Evolutionary conservation across 1,140 invertebrate genomes (phyloP).

Genomic region (Melanaphis sacchari): DNA sequence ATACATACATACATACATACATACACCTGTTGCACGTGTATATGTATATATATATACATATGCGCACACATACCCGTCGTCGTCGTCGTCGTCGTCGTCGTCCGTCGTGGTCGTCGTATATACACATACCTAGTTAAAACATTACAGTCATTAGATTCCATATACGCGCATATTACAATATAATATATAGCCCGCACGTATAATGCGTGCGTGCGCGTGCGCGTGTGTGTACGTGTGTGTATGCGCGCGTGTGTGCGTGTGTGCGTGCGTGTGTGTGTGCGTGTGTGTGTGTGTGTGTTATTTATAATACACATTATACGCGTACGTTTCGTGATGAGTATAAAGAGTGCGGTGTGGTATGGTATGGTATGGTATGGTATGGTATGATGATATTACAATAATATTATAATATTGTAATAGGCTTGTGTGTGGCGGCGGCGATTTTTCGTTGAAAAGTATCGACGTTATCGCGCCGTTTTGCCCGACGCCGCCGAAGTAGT

Average conservation of each 20-base stretch:
- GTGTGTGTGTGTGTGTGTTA: neutral
- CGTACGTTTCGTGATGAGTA: neutral
- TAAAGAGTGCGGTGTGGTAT: too few species aligned
- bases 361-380: too few species aligned
- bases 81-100: too few species aligned
- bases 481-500: neutral
- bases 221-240: neutral
- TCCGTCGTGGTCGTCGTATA: too few species aligned
- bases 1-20: neutral
- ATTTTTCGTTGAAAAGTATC: neutral
- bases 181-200: neutral
- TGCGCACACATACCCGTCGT: neutral
- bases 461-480: neutral
- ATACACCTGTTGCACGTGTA: neutral
- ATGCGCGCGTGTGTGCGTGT: neutral
- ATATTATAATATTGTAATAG: neutral
- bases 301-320: neutral
- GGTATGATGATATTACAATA: too few species aligned
- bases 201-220: neutral
- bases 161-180: neutral
- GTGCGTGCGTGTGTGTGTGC: too few species aligned
- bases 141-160: conserved; percentile 13
- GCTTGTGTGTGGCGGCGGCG: neutral
- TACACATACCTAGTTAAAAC: neutral
- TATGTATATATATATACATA: neutral